Conservation (phyloP, 2,888 invertebrate species). For the Plagiodera versicolora region DNA sequence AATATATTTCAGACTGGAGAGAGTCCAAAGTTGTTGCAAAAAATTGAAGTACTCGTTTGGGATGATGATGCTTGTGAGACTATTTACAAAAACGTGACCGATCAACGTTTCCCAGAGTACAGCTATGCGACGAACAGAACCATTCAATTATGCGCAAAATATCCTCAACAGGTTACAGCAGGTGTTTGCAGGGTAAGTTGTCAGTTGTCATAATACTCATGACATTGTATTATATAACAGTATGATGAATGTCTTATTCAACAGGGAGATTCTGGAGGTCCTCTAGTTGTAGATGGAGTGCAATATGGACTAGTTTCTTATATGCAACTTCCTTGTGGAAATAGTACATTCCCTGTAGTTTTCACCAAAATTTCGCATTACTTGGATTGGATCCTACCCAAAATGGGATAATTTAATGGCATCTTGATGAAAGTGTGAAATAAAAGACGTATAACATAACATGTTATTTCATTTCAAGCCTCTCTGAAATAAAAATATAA, state of each 20-base stretch:
- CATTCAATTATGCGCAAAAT: background rate
- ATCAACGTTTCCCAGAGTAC: background rate
- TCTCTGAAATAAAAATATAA: no score
- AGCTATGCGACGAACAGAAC: background rate
- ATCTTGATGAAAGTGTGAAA: no score
- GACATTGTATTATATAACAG: no score
- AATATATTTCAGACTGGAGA: background rate
- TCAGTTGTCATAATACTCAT: no score
- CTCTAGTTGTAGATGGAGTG: conserved; percentile 13
- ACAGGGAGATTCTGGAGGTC: conserved; percentile 18
- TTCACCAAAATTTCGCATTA: conserved; percentile 11
- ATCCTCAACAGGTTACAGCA: background rate
- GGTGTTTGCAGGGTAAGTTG: background rate
- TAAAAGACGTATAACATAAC: no score
- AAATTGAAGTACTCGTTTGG: background rate
- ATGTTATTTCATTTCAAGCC: no score
- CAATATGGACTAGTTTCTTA: conserved; percentile 14
- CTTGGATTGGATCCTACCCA: conserved; percentile 10
- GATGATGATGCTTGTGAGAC: background rate
- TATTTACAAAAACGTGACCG: background rate
- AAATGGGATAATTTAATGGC: background rate
- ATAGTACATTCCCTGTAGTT: conserved; percentile 1
- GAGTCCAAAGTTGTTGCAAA: background rate
- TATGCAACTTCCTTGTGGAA: conserved; percentile 2
- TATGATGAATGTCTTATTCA: background rate